A percentile compares a stretch with the other conserved stretches of the same genome.
phyloP scores from a whole-genome alignment of 1,140 invertebrate genomes.

The Atta cephalotes region DNA sequence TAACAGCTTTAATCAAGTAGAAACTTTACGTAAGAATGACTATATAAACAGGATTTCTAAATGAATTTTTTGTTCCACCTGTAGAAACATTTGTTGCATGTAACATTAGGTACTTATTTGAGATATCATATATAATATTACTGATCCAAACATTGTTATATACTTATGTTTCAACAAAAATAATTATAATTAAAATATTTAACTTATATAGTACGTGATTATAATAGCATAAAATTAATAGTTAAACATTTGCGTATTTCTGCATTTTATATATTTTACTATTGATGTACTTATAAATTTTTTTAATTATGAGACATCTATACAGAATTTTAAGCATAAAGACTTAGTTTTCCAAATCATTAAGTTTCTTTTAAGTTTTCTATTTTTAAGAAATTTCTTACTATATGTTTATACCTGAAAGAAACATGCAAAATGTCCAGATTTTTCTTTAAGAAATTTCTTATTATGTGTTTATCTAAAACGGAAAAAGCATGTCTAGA shows the following conservation, averaged over 20 bases:
- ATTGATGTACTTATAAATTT: not conserved
- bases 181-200: not conserved
- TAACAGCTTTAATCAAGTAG: not conserved
- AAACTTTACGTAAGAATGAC: constrained; percentile 16
- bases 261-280: not conserved
- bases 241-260: not conserved
- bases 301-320: not conserved
- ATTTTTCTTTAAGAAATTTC: too few relatives aligned
- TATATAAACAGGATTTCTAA: not conserved
- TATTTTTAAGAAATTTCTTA: not conserved
- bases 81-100: not conserved
- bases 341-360: not conserved
- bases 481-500: not conserved
- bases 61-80: not conserved
- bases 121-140: not conserved
- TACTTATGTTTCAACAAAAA: not conserved
- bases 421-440: not conserved
- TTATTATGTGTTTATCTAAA: too few relatives aligned
- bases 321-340: not conserved
- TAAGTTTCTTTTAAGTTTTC: not conserved
- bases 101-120: not conserved
- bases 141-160: not conserved
- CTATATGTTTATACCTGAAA: not conserved
- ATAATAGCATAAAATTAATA: not conserved
- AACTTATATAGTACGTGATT: not conserved